Evolutionary conservation across 2,113 vertebrate genomes (phyloP), one percentile per base, ranked within the genome.

Genomic region (Epinephelus moara): DNA sequence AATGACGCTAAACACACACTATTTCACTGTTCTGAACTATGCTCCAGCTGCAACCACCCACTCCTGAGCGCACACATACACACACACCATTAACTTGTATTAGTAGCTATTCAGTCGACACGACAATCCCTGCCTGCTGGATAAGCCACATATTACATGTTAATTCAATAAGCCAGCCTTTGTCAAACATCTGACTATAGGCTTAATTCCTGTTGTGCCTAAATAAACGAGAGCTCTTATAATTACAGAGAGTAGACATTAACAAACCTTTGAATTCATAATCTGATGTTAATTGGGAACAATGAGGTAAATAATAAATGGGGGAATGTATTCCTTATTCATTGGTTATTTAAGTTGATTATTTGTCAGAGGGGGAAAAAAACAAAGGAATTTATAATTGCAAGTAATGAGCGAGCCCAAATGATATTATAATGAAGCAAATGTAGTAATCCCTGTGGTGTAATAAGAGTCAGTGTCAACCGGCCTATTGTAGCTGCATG

Each of bases 281-380:
- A 93, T 93, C 81, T 90, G 79, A 91, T 82, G 78, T 55, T 92
- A 95, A 95, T 94, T 91, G 89, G 90, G 76, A 91, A 94, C 91
- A 95, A 93, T 92, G 74, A 86, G 50, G 52, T 85, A 88, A 85
- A 90, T 85, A 94, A 92, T 72, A 75, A 64, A 85, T 63, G 50
- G 82, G 75, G 60, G 60, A 79, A 78, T 82, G 60, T 47, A 76
- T 87, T 92, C 81, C 47, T 90, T 87, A 92, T 88, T 78, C 75
- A 71, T 59, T 66, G 73, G 70, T 91, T 91, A 90, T 94, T 92
- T 81, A 78, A 90, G 89, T 78, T 69, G 86, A 94, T 92, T 70
- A 89, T 91, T 93, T 88, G 85, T 82, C 52, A 83, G 75, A 76
- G 72, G 55, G 79, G 52, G 55, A n/a, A 80, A 83, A 83, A 78